Percentiles rank a stretch among this genome's conserved stretches.
These are phyloP conservation scores for Terebella lapidaria DNA, from an alignment of 2,888 invertebrate species.

Conservation along the genomic window DNA sequence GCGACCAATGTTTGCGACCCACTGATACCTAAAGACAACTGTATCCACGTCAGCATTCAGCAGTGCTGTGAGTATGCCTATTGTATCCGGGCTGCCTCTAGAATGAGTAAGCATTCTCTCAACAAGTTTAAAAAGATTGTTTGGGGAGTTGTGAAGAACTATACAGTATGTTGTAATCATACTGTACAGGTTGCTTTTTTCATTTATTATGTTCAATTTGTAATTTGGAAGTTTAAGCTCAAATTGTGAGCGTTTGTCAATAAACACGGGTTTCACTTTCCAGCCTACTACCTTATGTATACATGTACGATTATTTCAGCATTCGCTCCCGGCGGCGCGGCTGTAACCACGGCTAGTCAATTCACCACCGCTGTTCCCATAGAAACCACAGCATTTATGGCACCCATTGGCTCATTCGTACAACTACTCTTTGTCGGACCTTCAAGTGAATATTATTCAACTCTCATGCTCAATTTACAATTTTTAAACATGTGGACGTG, in stretches of 20 bases:
- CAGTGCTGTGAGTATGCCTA: slow-evolving; percentile 1
- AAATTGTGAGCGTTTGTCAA: too few relatives aligned
- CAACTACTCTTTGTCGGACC: neutral
- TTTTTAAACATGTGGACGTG: too few relatives aligned
- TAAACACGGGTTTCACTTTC: neutral
- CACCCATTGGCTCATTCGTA: neutral
- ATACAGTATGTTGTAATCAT: neutral
- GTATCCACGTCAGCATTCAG: neutral
- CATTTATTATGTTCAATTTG: too few relatives aligned
- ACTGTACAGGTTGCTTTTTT: too few relatives aligned
- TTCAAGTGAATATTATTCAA: neutral
- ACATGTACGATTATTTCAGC: neutral
- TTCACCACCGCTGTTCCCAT: neutral
- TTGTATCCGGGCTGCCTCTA: neutral
- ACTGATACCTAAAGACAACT: slow-evolving; percentile 1
- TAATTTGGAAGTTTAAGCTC: too few relatives aligned
- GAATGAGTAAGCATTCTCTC: neutral
- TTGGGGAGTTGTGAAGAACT: neutral
- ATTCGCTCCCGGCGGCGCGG: neutral
- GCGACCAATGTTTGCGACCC: neutral
- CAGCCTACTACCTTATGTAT: neutral
- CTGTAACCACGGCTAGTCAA: neutral
- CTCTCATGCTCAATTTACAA: too few relatives aligned
- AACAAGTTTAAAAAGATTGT: too few relatives aligned
- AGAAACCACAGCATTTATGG: neutral